These are phyloP conservation scores for Camponotus pennsylvanicus DNA, from an alignment of 1,140 invertebrate genomes.

Conservation along the genomic window DNA sequence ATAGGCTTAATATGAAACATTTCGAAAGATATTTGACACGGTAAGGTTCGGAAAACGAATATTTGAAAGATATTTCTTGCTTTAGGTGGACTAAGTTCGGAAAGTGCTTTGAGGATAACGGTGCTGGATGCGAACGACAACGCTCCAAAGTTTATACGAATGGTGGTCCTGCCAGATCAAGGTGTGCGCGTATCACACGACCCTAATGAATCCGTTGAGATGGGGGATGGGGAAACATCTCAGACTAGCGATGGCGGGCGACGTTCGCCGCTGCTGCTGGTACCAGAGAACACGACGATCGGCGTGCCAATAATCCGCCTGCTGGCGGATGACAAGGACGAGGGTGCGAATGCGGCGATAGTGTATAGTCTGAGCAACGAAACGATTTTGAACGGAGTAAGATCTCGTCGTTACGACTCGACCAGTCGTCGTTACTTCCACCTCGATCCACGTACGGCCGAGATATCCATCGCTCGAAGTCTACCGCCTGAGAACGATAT, in stretches of 20 bases:
- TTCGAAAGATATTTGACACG: not conserved
- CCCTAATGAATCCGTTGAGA: conserved; percentile 82
- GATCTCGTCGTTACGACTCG: conserved; percentile 59
- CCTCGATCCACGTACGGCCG: conserved; percentile 91
- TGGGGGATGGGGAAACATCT: conserved; percentile 65
- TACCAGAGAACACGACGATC: conserved; percentile 93
- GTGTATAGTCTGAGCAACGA: conserved; percentile 88
- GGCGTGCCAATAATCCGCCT: conserved; percentile 92
- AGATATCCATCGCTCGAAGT: conserved; percentile 91
- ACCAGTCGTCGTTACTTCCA: conserved; percentile 87
- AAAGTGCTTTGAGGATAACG: conserved; percentile 90
- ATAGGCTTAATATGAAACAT: too few relatives aligned
- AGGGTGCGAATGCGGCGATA: conserved; percentile 90
- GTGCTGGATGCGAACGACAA: conserved; percentile 95
- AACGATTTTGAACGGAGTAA: conserved; percentile 43
- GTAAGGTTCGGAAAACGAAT: not conserved
- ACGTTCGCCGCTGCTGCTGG: conserved; percentile 87
- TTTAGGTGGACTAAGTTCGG: conserved; percentile 88
- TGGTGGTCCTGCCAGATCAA: conserved; percentile 89
- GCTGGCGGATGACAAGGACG: conserved; percentile 94
- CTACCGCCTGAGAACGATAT: conserved; percentile 93
- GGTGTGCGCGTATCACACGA: conserved; percentile 88
- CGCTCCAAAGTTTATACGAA: conserved; percentile 90
- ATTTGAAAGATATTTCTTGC: not conserved
- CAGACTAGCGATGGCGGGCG: conserved; percentile 47